Evolutionary conservation across 2,797 vertebrate species (phyloP).

Genomic region (Thaleichthys pacificus): DNA sequence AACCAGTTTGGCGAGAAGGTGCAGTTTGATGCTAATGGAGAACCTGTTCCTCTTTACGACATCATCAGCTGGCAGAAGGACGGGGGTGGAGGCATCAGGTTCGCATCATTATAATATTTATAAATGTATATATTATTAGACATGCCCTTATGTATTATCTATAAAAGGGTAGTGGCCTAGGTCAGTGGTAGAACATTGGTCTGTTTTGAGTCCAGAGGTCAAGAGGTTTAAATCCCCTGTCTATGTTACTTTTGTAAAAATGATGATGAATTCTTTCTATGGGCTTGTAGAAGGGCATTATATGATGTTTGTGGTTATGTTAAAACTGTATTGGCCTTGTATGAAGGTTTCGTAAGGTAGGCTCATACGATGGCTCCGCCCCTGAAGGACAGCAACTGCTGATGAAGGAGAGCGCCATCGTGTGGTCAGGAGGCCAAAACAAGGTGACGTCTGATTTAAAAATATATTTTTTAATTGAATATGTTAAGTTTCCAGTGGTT

Average conservation of each 20-base stretch:
- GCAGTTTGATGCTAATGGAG: constrained; percentile 71
- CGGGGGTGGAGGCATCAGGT: constrained; percentile 53
- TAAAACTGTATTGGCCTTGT: neutral
- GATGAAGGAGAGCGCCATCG: constrained; percentile 56
- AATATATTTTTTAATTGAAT: neutral
- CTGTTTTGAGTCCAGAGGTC: too few relatives aligned
- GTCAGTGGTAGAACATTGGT: too few relatives aligned
- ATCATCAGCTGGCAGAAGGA: constrained; percentile 76
- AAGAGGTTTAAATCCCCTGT: too few relatives aligned
- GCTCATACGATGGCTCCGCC: constrained; percentile 74
- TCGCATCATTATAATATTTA: neutral
- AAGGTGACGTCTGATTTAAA: constrained; percentile 46
- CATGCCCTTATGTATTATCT: neutral
- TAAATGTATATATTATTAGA: neutral
- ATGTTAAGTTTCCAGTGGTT: neutral
- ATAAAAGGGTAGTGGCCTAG: neutral
- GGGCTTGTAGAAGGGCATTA: neutral
- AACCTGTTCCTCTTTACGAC: constrained; percentile 75
- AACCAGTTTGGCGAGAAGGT: constrained; percentile 72
- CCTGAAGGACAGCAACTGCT: constrained; percentile 58
- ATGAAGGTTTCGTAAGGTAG: constrained; percentile 71
- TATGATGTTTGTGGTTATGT: neutral
- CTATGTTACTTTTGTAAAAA: too few relatives aligned
- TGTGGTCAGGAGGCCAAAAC: constrained; percentile 64
- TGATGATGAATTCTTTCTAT: neutral